A percentile compares a stretch with the other conserved stretches of the same genome.
phyloP scores from a whole-genome alignment of 2,888 invertebrate genomes.

The Parnassius smintheus region DNA sequence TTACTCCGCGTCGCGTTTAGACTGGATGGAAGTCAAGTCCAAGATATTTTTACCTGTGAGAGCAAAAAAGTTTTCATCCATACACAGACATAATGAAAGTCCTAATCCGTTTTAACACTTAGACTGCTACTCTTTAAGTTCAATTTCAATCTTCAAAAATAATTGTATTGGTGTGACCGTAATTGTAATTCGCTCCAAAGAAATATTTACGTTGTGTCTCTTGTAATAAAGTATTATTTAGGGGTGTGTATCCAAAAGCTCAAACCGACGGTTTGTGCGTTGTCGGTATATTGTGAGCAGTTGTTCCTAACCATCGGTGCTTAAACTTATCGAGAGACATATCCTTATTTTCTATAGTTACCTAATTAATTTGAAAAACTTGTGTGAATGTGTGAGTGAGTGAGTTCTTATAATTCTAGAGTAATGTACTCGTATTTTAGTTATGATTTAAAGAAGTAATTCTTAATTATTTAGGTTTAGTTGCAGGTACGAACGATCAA shows the following conservation, averaged over 20 bases:
- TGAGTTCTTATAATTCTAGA: too few relatives aligned
- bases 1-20: conserved; percentile 57
- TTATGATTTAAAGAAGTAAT: too few relatives aligned
- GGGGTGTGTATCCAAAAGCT: conserved; percentile 44
- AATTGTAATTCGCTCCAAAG: conserved; percentile 32
- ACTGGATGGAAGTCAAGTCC: conserved; percentile 58
- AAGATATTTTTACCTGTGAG: conserved; percentile 77
- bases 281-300: conserved; percentile 70
- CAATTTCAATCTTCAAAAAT: conserved; percentile 30
- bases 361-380: too few relatives aligned
- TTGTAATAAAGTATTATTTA: conserved; percentile 27
- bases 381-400: too few relatives aligned
- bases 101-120: conserved; percentile 36
- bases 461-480: too few relatives aligned
- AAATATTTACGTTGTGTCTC: conserved; percentile 31
- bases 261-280: conserved; percentile 46
- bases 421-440: too few relatives aligned
- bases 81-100: conserved; percentile 44
- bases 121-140: accelerated
- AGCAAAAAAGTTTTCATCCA: conserved; percentile 61
- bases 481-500: too few relatives aligned
- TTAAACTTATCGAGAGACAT: conserved; percentile 42
- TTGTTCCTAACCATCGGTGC: conserved; percentile 61
- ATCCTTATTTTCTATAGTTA: too few relatives aligned
- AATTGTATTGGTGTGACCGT: conserved; percentile 60